phyloP scores from a whole-genome alignment of 2,888 invertebrate species.

The Platycnemis pennipes region DNA sequence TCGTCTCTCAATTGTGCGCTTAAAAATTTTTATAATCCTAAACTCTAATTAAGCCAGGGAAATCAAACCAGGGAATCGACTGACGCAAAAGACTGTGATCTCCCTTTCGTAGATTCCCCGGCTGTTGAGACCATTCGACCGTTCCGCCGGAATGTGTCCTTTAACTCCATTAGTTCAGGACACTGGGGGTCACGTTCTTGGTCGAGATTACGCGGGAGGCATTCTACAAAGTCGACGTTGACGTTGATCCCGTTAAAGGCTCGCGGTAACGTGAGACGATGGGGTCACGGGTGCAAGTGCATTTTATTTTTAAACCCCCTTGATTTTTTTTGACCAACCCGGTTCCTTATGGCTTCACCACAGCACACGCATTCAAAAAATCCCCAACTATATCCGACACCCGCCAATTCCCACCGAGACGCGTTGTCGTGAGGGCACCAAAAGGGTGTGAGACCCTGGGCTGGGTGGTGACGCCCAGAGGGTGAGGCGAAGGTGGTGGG shows the following conservation, averaged over 20 bases:
- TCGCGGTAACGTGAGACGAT: neutral
- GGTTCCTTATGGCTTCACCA: neutral
- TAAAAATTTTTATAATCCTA: no score
- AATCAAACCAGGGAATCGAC: no score
- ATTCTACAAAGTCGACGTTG: neutral
- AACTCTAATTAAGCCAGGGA: no score
- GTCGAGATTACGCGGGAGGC: neutral
- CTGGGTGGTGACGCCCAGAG: neutral
- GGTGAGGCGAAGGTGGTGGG: neutral
- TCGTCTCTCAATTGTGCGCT: no score
- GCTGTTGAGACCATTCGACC: no score
- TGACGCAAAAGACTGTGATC: no score
- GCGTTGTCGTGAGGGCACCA: no score
- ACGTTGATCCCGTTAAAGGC: neutral
- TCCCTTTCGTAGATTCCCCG: no score
- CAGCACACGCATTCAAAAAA: neutral
- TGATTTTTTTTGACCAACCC: no score
- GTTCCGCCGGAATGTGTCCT: no score
- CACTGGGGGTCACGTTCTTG: neutral
- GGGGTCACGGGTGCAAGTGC: conserved; percentile 5
- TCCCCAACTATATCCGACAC: neutral
- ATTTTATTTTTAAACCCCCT: no score
- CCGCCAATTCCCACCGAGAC: neutral
- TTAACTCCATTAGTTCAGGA: no score
- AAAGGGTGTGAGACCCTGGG: neutral